Evolutionary conservation across 2,888 invertebrate genomes (phyloP).

Genomic region (Drosophila infuscata): DNA sequence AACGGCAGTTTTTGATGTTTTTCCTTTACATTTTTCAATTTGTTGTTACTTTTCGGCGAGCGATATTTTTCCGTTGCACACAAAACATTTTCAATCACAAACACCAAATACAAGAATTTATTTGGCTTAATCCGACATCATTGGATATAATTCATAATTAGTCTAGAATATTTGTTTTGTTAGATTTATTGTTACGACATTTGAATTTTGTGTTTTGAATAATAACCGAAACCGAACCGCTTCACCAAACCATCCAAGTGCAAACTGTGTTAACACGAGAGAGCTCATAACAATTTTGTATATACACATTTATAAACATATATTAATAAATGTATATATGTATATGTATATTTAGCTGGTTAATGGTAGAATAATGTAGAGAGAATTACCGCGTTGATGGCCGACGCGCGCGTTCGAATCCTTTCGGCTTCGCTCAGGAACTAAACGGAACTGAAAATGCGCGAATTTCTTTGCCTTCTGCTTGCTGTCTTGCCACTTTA

Average conservation of each 20-base stretch:
- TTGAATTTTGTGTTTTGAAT: constrained; percentile 20
- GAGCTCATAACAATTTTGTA: not conserved
- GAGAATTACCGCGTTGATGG: constrained; percentile 64
- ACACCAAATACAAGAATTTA: constrained; percentile 2
- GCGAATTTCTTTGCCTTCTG: constrained; percentile 77
- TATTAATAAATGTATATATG: not conserved
- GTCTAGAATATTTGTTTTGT: not conserved
- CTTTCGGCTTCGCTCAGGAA: constrained; percentile 83
- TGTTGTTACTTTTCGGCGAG: not conserved
- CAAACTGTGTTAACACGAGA: constrained; percentile 6
- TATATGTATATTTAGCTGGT: constrained; percentile 3
- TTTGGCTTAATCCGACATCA: not conserved
- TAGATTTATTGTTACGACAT: not conserved
- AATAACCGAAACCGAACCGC: constrained; percentile 6
- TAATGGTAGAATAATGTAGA: constrained; percentile 20
- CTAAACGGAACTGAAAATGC: constrained; percentile 81
- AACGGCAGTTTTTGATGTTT: not conserved
- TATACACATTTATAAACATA: not conserved
- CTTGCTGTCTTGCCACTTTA: constrained; percentile 70
- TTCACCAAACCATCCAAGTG: constrained; percentile 3
- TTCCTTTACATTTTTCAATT: not conserved
- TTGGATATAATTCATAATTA: too few species aligned
- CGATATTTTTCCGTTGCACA: constrained; percentile 13
- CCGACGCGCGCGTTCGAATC: constrained; percentile 81
- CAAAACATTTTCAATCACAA: not conserved